These are phyloP conservation scores for Mycetomoellerius zeteki DNA, from an alignment of 1,140 invertebrate genomes.

Conservation along the genomic window DNA sequence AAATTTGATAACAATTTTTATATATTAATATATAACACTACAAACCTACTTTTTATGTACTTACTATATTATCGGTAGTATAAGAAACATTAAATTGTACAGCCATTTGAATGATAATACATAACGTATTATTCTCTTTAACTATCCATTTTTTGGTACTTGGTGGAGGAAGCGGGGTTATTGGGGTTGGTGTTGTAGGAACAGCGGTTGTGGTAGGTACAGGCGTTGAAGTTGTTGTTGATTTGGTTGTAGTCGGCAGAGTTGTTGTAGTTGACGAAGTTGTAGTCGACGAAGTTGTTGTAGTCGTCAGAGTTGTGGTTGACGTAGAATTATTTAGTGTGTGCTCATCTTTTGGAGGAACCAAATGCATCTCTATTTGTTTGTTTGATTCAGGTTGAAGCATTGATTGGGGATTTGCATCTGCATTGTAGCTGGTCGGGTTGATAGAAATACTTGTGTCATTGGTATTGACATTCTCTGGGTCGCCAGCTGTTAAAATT, in stretches of 20 bases:
- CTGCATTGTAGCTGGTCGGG: not conserved
- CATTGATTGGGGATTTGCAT: not conserved
- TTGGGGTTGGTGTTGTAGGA: conserved; percentile 73
- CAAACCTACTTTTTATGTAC: conserved; percentile 55
- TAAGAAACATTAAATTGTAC: conserved; percentile 89
- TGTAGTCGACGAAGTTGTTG: not conserved
- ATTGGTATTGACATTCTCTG: not conserved
- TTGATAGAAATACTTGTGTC: not conserved
- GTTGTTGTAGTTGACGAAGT: not conserved
- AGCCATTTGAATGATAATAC: conserved; percentile 89
- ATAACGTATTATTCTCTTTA: conserved; percentile 83
- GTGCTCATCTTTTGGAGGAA: not conserved
- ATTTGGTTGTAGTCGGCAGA: not conserved
- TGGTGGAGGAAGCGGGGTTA: conserved; percentile 78
- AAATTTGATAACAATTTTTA: conserved; percentile 12
- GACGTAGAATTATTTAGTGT: no score
- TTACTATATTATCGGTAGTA: conserved; percentile 80
- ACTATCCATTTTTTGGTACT: conserved; percentile 87
- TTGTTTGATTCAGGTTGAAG: not conserved
- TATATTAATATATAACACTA: not conserved
- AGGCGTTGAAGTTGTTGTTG: not conserved
- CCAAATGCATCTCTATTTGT: not conserved
- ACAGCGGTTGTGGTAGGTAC: conserved; percentile 62
- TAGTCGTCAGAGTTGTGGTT: not conserved
- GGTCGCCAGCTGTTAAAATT: conserved; percentile 38